phyloP scores from a whole-genome alignment of 2,113 vertebrate genomes.

The Ardeotis arabs region DNA sequence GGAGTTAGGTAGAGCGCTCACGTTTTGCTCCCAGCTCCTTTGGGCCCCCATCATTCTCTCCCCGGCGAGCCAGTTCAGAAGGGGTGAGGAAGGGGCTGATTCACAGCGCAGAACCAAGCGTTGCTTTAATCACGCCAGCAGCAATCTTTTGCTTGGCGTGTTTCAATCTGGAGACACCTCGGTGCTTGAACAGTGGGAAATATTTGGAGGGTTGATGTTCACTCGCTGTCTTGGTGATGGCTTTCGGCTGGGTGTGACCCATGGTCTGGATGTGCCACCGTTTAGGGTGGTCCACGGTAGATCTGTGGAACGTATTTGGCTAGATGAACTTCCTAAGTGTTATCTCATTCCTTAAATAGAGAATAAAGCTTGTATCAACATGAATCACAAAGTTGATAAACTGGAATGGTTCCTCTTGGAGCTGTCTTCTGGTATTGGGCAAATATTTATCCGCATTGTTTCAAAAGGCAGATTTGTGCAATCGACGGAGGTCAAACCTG shows the following conservation, averaged over 20 bases:
- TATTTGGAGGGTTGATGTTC: background rate
- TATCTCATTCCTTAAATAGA: slow-evolving; percentile 51
- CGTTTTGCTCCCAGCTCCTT: background rate
- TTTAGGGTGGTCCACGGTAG: background rate
- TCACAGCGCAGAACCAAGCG: background rate
- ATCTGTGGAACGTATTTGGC: background rate
- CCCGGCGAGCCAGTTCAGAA: background rate
- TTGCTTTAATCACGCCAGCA: background rate
- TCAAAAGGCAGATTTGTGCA: slow-evolving; percentile 60
- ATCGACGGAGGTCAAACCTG: slow-evolving; percentile 56
- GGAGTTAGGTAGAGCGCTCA: background rate
- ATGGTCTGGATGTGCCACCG: background rate
- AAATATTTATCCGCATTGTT: slow-evolving; percentile 64
- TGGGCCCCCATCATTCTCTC: background rate
- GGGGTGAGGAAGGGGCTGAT: background rate
- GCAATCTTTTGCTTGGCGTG: fast-evolving
- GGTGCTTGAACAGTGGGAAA: background rate
- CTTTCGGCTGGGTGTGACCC: background rate
- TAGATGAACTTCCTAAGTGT: background rate
- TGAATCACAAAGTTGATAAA: slow-evolving; percentile 58
- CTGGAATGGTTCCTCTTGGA: slow-evolving; percentile 65
- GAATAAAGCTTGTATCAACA: slow-evolving; percentile 47
- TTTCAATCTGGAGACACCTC: background rate
- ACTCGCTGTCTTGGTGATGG: background rate
- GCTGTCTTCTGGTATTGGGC: slow-evolving; percentile 20